These are phyloP conservation scores for Rhyacichthys aspro DNA, from an alignment of 2,797 vertebrate genomes.

Conservation along the genomic window DNA sequence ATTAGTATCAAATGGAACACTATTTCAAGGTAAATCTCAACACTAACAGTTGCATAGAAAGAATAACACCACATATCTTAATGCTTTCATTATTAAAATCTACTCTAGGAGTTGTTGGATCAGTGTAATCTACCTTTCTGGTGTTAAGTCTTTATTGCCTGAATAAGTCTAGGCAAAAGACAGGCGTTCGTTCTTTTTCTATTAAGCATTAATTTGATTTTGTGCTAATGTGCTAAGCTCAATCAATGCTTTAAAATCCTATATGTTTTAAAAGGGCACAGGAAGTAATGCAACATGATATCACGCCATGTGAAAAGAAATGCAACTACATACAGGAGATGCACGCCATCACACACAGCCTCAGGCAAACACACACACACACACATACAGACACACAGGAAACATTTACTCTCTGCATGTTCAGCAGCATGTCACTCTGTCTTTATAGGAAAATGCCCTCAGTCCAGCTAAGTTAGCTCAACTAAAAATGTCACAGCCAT, in stretches of 20 bases:
- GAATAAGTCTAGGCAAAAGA: constrained; percentile 32
- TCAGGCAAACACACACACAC: constrained; percentile 19
- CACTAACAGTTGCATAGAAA: constrained; percentile 64
- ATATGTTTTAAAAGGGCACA: constrained; percentile 32
- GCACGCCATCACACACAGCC: constrained; percentile 21
- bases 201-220: constrained; percentile 30
- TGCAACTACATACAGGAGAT: constrained; percentile 34
- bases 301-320: constrained; percentile 53
- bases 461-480: constrained; percentile 59
- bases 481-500: constrained; percentile 46
- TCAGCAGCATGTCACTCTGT: constrained; percentile 44
- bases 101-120: constrained; percentile 33
- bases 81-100: constrained; percentile 27
- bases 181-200: constrained; percentile 24
- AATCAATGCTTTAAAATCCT: constrained; percentile 30
- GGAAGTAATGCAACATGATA: constrained; percentile 40
- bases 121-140: constrained; percentile 26
- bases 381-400: constrained; percentile 20
- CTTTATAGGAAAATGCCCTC: constrained; percentile 63
- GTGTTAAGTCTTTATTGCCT: constrained; percentile 33
- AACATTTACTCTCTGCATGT: constrained; percentile 28
- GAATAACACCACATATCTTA: constrained; percentile 20
- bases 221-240: constrained; percentile 53
- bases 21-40: constrained; percentile 12
- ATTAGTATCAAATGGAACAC: constrained; percentile 49